Base-by-base conservation (phyloP, 1,140 invertebrate species). In the Trichomalopsis sarcophagae region DNA sequence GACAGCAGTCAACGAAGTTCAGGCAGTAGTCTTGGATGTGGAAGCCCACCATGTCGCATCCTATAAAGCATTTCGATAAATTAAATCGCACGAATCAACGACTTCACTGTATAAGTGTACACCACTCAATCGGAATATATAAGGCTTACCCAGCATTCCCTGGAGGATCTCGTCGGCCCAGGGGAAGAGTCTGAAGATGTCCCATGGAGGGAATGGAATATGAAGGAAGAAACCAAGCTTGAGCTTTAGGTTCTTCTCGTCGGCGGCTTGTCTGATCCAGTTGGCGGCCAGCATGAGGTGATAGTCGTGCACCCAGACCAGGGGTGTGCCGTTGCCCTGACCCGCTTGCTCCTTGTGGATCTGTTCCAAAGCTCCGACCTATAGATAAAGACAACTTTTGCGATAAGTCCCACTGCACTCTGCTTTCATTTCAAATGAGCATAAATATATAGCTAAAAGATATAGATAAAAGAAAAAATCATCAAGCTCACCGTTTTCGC, bases 271-370 rank as follows among this genome's bases (percentile, higher is more conserved):
- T 90, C 97, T 94, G 47, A 98, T 96, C 95, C 96, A 97, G 90
- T 97, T 97, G n/a, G 97, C 96, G 4, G 97, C 96, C 84, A 97
- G 91, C 97, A 98, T 97, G 6, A 98, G 93, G 89, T 98, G 97
- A 91, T 98, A 98, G 91, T 98, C 97, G 88, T 98, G 97, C 23
- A 98, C 95, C 97, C 97, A 98, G 0, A 98, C 95, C 27, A 98
- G 94, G 0, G 97, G 97, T 2, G 93, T 94, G 14, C 94, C 94
- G 79, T 91, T 93, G 33, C 85, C 71, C 93, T 94, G 86, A 93
- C 94, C 88, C 93, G 93, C 78, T 94, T 95, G 86, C 92, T 95
- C 93, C 11, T 95, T 94, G 69, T 96, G 91, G 21, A 94, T 93
- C 68, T 94, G 93, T 80, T 95, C 94, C 50, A 98, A 89, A 0